Evolutionary conservation across 30 jellyfish, hydroid and myxozoan genomes (phyloP).

Genomic region (Hydra vulgaris): DNA sequence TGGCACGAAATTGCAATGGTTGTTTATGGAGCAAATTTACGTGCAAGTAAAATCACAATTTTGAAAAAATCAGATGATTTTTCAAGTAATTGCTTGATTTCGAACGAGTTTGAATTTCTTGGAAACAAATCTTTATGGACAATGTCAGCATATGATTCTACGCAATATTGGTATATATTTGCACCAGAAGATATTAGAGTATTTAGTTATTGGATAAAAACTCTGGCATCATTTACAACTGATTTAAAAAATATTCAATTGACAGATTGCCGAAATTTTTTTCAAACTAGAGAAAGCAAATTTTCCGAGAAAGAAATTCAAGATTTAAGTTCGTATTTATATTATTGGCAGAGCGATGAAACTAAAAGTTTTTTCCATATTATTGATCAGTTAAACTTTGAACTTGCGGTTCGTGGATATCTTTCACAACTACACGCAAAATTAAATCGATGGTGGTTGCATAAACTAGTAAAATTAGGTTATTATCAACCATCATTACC

Average conservation of each 20-base stretch:
- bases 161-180: neutral
- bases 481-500: too few species aligned
- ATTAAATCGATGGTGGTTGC: neutral
- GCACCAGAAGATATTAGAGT: neutral
- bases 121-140: neutral
- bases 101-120: neutral
- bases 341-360: slow-evolving; percentile 1
- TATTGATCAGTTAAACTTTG: neutral
- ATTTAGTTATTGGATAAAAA: neutral
- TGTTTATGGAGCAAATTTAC: neutral
- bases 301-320: neutral
- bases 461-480: neutral
- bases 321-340: neutral
- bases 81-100: neutral
- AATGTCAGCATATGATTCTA: neutral
- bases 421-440: neutral
- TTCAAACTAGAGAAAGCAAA: neutral
- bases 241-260: neutral
- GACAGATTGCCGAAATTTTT: neutral
- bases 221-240: neutral
- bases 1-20: neutral
- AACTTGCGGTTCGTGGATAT: neutral
- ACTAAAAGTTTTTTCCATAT: neutral
- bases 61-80: neutral
- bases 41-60: neutral